These are phyloP conservation scores for Pseudoatta argentina DNA, from an alignment of 1,140 invertebrate genomes.

Conservation along the genomic window DNA sequence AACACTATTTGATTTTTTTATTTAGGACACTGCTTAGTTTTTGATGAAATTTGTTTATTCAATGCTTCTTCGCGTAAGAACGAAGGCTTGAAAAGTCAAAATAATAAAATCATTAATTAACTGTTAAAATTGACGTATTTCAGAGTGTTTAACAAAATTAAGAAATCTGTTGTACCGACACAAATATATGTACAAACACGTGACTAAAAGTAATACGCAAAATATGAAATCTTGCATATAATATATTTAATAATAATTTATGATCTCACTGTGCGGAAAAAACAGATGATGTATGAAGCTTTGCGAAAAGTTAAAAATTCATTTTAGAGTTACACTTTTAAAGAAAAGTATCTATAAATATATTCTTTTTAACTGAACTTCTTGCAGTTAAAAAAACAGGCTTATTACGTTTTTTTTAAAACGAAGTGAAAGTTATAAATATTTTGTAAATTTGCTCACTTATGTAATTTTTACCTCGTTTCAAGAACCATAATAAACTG, in stretches of 20 bases:
- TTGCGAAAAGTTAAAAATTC: not conserved
- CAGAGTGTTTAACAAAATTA: slow-evolving; percentile 4
- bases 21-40: not conserved
- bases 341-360: not conserved
- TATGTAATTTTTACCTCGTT: no score
- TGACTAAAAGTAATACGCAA: no score
- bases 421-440: no score
- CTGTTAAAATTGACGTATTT: not conserved
- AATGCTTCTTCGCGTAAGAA: not conserved
- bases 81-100: not conserved
- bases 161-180: slow-evolving; percentile 9
- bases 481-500: no score
- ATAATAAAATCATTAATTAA: not conserved
- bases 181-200: not conserved
- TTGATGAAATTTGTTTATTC: not conserved
- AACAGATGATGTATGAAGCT: not conserved
- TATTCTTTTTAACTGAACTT: no score
- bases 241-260: not conserved
- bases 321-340: not conserved
- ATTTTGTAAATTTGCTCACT: no score
- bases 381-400: no score
- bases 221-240: not conserved
- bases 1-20: not conserved
- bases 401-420: no score
- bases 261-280: not conserved